These are phyloP conservation scores for Catamblyrhynchus diadema DNA, from an alignment of 2,797 vertebrate species.

Conservation along the genomic window DNA sequence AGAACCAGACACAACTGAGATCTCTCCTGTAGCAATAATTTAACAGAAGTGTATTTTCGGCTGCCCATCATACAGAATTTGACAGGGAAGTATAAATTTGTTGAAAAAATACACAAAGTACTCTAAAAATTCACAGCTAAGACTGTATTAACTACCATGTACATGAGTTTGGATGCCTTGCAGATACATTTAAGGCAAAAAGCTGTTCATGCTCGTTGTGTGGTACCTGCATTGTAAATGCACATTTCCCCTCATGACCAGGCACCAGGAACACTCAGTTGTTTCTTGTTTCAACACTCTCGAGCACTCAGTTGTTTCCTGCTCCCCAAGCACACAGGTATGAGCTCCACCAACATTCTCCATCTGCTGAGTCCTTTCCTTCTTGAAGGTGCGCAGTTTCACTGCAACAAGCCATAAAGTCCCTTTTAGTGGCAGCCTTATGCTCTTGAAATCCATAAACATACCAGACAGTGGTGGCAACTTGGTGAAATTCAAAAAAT, in stretches of 20 bases:
- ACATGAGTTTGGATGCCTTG: neutral
- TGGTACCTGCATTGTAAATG: neutral
- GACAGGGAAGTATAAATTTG: neutral
- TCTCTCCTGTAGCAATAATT: neutral
- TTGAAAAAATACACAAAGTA: neutral
- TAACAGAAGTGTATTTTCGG: neutral
- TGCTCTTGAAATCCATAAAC: neutral
- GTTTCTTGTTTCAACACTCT: neutral
- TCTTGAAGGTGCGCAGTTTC: neutral
- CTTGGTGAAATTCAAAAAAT: neutral
- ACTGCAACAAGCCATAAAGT: neutral
- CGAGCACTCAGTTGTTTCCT: fast-evolving
- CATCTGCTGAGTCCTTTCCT: neutral
- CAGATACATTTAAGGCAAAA: neutral
- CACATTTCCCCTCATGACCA: neutral
- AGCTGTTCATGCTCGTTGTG: neutral
- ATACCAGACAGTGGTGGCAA: neutral
- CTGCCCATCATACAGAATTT: neutral
- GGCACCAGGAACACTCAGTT: neutral
- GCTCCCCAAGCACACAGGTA: neutral
- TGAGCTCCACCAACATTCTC: neutral
- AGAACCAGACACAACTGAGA: neutral
- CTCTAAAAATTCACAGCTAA: neutral
- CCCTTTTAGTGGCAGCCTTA: neutral
- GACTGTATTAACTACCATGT: neutral